phyloP scores from a whole-genome alignment of 2,113 vertebrate genomes.

The Euleptes europaea region DNA sequence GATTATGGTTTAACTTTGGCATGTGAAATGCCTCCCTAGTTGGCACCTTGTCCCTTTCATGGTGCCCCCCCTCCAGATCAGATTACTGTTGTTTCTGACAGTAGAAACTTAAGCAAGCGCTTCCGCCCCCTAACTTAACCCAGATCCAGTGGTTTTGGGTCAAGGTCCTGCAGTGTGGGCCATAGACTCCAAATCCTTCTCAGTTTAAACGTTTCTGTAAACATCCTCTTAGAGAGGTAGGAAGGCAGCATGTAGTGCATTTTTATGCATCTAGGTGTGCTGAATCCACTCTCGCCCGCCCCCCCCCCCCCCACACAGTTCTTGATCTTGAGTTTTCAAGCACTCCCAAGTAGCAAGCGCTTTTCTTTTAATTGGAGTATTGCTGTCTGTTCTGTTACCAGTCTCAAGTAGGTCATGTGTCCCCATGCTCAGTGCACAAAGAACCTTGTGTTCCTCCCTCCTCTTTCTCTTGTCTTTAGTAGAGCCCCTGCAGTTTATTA shows the following conservation, averaged over 20 bases:
- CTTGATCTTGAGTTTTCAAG: constrained; percentile 21
- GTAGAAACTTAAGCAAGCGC: neutral
- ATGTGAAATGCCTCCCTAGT: neutral
- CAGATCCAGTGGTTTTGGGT: neutral
- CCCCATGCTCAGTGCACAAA: constrained; percentile 23
- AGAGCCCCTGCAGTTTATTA: neutral
- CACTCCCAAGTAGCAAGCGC: neutral
- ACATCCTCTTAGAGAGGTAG: neutral
- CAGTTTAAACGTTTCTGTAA: neutral
- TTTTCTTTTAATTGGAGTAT: neutral
- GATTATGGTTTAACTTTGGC: neutral
- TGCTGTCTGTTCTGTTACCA: neutral
- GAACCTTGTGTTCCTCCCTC: neutral
- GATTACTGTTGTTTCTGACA: neutral
- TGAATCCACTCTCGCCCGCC: neutral
- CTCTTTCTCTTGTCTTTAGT: constrained; percentile 20
- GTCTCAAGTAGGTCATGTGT: neutral
- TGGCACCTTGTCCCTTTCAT: neutral
- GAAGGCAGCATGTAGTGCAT: neutral
- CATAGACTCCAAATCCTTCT: neutral
- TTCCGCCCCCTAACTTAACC: neutral
- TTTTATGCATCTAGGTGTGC: neutral
- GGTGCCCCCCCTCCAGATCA: neutral
- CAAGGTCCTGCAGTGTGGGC: neutral
- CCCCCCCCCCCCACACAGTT: neutral